phyloP scores from a whole-genome alignment of 2,888 invertebrate genomes.

The Choreutis nemorana region DNA sequence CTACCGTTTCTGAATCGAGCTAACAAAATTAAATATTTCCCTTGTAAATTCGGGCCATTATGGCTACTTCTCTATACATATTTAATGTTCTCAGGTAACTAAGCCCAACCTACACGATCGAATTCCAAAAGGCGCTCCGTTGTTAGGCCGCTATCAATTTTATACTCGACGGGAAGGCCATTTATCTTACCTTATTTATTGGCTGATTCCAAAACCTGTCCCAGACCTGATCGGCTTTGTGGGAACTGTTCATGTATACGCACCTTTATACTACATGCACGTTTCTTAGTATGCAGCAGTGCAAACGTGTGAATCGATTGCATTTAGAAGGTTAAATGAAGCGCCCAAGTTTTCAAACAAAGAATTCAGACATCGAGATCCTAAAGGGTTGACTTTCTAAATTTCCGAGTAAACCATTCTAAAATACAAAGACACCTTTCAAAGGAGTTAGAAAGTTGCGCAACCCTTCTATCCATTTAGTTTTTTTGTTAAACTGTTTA shows the following conservation, averaged over 20 bases:
- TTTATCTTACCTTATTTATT: slow-evolving; percentile 66
- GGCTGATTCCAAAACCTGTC: slow-evolving; percentile 56
- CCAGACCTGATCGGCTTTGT: slow-evolving; percentile 38
- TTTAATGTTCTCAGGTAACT: slow-evolving; percentile 25
- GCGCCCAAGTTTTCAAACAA: slow-evolving; percentile 18
- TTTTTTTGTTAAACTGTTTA: too few relatives aligned
- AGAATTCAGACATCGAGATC: slow-evolving; percentile 10
- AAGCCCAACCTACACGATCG: slow-evolving; percentile 33
- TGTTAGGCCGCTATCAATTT: slow-evolving; percentile 61
- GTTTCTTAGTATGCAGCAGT: slow-evolving; percentile 2
- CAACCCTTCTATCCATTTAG: slow-evolving; percentile 64
- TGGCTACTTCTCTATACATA: slow-evolving; percentile 29
- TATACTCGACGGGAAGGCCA: slow-evolving; percentile 57
- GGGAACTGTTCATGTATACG: slow-evolving; percentile 33
- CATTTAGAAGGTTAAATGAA: slow-evolving; percentile 22
- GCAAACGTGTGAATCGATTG: slow-evolving; percentile 2
- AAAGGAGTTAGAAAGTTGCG: slow-evolving; percentile 64
- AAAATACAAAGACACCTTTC: slow-evolving; percentile 41
- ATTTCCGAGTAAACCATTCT: slow-evolving; percentile 40
- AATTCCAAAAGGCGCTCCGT: slow-evolving; percentile 40
- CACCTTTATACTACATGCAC: slow-evolving; percentile 4
- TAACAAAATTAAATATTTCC: too few relatives aligned
- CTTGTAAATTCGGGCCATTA: too few relatives aligned
- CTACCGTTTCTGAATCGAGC: too few relatives aligned
- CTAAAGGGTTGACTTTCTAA: slow-evolving; percentile 50